Base-by-base conservation (phyloP, 2,888 invertebrate genomes). In the Zhengitettix transpicula region DNA sequence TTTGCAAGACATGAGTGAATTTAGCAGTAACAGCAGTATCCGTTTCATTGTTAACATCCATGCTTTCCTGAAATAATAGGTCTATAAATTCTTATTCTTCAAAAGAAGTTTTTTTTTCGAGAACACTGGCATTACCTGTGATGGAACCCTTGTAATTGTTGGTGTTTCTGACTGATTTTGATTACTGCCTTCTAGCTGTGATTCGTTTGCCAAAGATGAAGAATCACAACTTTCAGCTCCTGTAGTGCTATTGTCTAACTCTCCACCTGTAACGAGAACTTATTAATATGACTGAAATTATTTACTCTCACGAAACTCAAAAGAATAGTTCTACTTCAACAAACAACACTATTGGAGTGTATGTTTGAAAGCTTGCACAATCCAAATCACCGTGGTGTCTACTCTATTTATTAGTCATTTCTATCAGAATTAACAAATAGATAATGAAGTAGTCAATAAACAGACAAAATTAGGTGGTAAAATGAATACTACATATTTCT, bases 1-100 rank as follows among this genome's bases (percentile, higher is more conserved):
- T 98, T 73, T 99, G 98, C 60, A 97, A 79, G 52, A 98, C 84
- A 75, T 97, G 96, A 10, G 91, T 90, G 70, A 97, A 97, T 71
- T 90, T 90, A 40, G 92, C 90, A 47, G 90, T 90, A 42, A 89
- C 86, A 56, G 85, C 81, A 60, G 86, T 83, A 69, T 90, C 89
- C 70, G 88, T 88, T 60, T 85, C 86, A 63, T 84, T 66, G 17
- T 65, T 64, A 10, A 67, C 68, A 60, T 73, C 72, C 66, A 74
- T 70, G 64, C 73, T 74, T 62, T 74, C 74, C 72, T 74, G 64
- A 1, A 67, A 63, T 59, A 62, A 59, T 58, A 60, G 28, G 17
- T 16, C 42, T 17, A 40, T 52, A 28, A 12, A 15, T 15, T 17
- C 41, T 17, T 3, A 28, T 15, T 40, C n/a, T 40, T 52, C 52